Evolutionary conservation across 1,140 invertebrate genomes (phyloP), one percentile per base, ranked within the genome.

Genomic region (Drosophila suzukii): DNA sequence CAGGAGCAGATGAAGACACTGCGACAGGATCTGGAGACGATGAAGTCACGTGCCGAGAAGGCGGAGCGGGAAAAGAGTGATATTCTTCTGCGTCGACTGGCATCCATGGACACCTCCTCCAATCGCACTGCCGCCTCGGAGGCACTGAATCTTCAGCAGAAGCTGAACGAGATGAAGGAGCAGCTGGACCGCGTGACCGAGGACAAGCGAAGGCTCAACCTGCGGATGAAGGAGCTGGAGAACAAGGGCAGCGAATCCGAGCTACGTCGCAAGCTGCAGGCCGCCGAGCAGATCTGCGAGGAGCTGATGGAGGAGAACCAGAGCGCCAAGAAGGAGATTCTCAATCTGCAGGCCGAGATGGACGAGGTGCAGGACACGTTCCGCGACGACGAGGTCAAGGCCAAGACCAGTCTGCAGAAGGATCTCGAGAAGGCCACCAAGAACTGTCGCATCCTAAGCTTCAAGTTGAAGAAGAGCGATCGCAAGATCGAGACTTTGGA

Each of bases 361-460:
- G 98, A 99, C 90, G 98, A 99, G 93, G 97, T 99, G 95, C 98
- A 99, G 92, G 98, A 99, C 92, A 98, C 97, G 91, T 99, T 99
- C 93, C 96, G 98, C 75, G 98, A 99, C 92, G 98, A 99, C 82
- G 98, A 99, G 93, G 97, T 97, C 13, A 97, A 99, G 81, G 98
- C 99, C 93, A 99, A 99, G 92, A 96, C 97, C n/a, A 97, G 96
- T 63, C 91, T 99, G 41, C 96, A 98, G 93, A 97, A 98, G 90
- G 97, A 98, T 93, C 94, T 99, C 60, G 98, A 99, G 85, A 97
- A 97, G 89, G 97, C 96, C n/a, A 97, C 97, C 30, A 99, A 99
- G 93, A 99, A 99, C 93, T 99, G 98, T 93, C 95, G 99, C 75
- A 98, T 99, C 78, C 94, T 99, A 30, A 99, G 99, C 66, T 99